Evolutionary conservation across 2,888 invertebrate genomes (phyloP).

Genomic region (Formica aserva): DNA sequence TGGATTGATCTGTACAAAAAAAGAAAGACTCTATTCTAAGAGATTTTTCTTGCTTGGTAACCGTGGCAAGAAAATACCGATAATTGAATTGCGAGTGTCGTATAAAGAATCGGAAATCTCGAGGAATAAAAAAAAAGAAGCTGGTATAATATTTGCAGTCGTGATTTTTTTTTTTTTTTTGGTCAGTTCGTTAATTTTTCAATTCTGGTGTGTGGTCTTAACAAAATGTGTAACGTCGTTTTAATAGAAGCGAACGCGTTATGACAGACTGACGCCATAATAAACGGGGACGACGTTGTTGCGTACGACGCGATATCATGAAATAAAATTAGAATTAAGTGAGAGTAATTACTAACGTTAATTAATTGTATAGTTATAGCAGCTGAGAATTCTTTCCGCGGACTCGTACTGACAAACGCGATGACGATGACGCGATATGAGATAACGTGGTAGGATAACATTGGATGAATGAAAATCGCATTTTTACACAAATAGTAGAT

Average conservation of each 20-base stretch:
- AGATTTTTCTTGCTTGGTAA: conserved; percentile 15
- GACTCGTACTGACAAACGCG: conserved; percentile 54
- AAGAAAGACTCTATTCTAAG: conserved; percentile 45
- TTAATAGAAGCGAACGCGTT: conserved; percentile 8
- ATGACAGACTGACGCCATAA: conserved; percentile 19
- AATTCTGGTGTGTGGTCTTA: conserved; percentile 34
- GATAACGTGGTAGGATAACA: conserved; percentile 49
- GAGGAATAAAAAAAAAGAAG: conserved; percentile 22
- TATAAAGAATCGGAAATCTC: background rate
- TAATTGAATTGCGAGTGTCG: conserved; percentile 25
- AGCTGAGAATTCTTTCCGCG: conserved; percentile 59
- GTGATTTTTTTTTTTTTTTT: conserved; percentile 47
- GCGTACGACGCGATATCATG: conserved; percentile 62
- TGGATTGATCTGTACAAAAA: conserved; percentile 63
- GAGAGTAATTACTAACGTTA: conserved; percentile 76
- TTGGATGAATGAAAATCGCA: conserved; percentile 69
- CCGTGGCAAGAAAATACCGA: background rate
- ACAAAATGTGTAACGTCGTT: conserved; percentile 33
- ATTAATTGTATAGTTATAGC: conserved; percentile 76
- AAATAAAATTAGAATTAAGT: conserved; percentile 69
- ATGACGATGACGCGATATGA: conserved; percentile 51
- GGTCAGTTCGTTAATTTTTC: conserved; percentile 50
- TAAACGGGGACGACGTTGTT: conserved; percentile 52
- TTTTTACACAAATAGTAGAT: conserved; percentile 78
- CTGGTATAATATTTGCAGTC: conserved; percentile 49